A percentile compares a stretch with the other conserved stretches of the same genome.
Conservation (phyloP, 1,140 invertebrate species). For the Nasonia vitripennis region DNA sequence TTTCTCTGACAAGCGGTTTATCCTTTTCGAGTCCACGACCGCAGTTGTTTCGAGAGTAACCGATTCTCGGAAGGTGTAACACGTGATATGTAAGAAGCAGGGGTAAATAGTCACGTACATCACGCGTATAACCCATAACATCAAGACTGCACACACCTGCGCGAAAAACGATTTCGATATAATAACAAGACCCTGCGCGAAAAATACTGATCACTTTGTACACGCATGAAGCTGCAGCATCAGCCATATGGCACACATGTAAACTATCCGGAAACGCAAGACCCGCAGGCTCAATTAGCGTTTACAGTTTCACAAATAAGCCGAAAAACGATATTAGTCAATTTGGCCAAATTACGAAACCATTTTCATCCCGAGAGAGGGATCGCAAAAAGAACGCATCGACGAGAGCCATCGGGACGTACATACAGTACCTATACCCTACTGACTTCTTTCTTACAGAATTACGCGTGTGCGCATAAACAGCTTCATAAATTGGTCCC, state of each 20-base stretch:
- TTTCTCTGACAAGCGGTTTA: neutral
- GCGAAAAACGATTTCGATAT: neutral
- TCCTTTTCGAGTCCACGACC: neutral
- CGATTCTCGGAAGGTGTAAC: neutral
- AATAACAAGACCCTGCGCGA: neutral
- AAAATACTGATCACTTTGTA: neutral
- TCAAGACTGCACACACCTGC: neutral
- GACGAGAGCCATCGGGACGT: neutral
- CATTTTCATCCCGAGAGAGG: neutral
- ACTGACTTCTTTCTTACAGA: slow-evolving; percentile 8
- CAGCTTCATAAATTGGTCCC: neutral
- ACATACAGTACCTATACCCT: neutral
- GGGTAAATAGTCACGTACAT: neutral
- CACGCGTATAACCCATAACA: neutral
- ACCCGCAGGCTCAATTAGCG: neutral
- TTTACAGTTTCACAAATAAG: slow-evolving; percentile 1
- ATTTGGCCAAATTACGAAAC: neutral
- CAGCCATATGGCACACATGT: neutral
- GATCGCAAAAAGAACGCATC: neutral
- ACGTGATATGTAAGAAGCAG: neutral
- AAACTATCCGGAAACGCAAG: neutral
- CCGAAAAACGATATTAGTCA: neutral
- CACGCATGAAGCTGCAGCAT: no score
- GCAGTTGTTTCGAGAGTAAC: neutral
- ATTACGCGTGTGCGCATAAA: neutral